Conservation (phyloP, 2,113 vertebrate species). For the Ammodramus savannarum region DNA sequence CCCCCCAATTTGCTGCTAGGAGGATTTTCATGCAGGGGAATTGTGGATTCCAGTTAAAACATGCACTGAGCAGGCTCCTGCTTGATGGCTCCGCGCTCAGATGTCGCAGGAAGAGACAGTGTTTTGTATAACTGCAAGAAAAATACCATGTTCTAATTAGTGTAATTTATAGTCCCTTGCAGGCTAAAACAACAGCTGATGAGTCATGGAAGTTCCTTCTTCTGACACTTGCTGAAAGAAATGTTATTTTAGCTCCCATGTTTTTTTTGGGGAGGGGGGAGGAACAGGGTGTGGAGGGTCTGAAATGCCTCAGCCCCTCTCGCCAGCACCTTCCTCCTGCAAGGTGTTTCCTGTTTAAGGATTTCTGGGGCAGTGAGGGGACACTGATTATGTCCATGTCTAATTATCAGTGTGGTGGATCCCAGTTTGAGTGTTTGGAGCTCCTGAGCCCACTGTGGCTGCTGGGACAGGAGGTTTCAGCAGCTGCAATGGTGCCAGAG, state of each 20-base stretch:
- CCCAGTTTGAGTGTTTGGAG: background rate
- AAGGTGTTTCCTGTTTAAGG: background rate
- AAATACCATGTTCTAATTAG: slow-evolving; percentile 61
- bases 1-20: slow-evolving; percentile 46
- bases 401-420: background rate
- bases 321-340: background rate
- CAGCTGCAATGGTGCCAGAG: accelerated
- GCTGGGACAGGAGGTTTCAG: background rate
- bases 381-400: background rate
- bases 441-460: background rate
- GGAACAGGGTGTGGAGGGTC: background rate
- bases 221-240: slow-evolving; percentile 46
- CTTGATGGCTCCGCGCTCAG: slow-evolving; percentile 13
- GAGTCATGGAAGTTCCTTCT: slow-evolving; percentile 57
- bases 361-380: background rate
- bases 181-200: slow-evolving; percentile 64
- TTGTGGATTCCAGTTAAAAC: slow-evolving; percentile 49
- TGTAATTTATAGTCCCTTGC: slow-evolving; percentile 61
- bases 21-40: slow-evolving; percentile 18
- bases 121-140: slow-evolving; percentile 63
- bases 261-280: background rate
- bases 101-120: slow-evolving; percentile 54
- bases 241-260: slow-evolving; percentile 27
- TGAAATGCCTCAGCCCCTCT: background rate
- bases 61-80: background rate